Base-by-base conservation (phyloP, 2,113 vertebrate species). In the Paramisgurnus dabryanus region DNA sequence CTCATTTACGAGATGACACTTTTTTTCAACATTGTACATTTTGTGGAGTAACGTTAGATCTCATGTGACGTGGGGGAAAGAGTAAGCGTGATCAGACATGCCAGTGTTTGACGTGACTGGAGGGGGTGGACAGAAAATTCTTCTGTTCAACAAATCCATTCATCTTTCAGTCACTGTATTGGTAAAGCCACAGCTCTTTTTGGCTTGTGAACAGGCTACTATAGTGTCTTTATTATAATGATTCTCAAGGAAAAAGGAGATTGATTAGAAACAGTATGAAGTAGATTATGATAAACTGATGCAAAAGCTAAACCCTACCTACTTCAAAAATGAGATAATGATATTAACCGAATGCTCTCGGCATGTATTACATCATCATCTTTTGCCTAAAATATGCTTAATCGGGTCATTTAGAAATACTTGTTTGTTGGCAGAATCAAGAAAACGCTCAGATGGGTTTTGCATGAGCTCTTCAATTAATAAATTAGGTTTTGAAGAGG, bases 71-170 rank as follows among this genome's bases (percentile, higher is more conserved):
- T 71, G 68, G 67, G 67, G n/a, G 43, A n/a, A 2, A 49, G 40
- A 60, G 40, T 58, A 73, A 45, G 76, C 86, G 49, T 86, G 89
- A 90, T 84, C 78, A 76, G 85, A 90, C 90, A 87, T 55, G 90
- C 83, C 85, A 80, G 61, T 79, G 72, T 82, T 68, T 76, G 80
- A 82, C n/a, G 45, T 82, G 85, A 82, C 50, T 67, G 53, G 80
- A 76, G 67, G 81, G 69, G 76, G 85, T 72, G 78, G 73, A 41
- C 57, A 76, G 47, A 43, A 65, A 80, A 12, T 3, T n/a, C 39
- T 50, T 47, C 72, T 64, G 72, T 75, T 3, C 4, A 43, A 10
- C 9, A 45, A 0, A 34, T 76, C 1, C 55, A 39, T 7, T 15
- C 12, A 60, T 64, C n/a, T 64, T 76, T 18, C 22, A 61, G 43